Evolutionary conservation across 1,140 invertebrate genomes (phyloP), one percentile per base, ranked within the genome.

Genomic region (Bradynema listronoti): DNA sequence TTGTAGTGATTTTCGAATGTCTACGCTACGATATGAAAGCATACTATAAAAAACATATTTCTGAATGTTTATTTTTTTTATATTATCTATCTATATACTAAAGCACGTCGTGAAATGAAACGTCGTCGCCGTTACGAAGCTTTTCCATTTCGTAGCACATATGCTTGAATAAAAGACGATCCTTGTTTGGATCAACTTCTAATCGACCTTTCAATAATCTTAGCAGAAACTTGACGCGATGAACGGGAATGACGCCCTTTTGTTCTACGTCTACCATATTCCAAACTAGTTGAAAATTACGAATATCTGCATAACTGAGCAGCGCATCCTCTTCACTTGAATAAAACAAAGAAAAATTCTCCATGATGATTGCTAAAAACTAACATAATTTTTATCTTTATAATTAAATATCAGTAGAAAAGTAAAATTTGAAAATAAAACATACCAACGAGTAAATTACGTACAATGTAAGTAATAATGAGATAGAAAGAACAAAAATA

Each of bases 401-500:
- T 11, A 39, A 11, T 39, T 39, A 39, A 39, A 39, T 39, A 11
- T 39, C 11, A 61, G 11, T 61, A n/a, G 36, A 59, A 53, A 61
- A 66, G 60, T 32, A 70, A 34, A 63, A 1, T 9, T 49, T 45
- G n/a, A 64, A 81, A 86, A 81, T 80, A 92, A 5, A 55, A 54
- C 52, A 47, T n/a, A 55, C 90, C 92, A 73, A 99, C 95, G 74
- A 99, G 85, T 69, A 99, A 81, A 81, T 99, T 99, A 22, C 99
- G 84, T 27, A 98, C 92, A 78, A 99, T 99, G 78, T 99, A 99
- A 0, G 95, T 99, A 65, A 99, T 99, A 70, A 99, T 98, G 50
- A 99, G 90, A 79, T 99, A 99, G 82, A 99, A 99, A 14, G 93
- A 95, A 81, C 92, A 98, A 79, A 99, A 99, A 80, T 96, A 99